Evolutionary conservation across 37 sponge, comb jelly and placozoan genomes (phyloP).

Genomic region (Eunapius fragilis): DNA sequence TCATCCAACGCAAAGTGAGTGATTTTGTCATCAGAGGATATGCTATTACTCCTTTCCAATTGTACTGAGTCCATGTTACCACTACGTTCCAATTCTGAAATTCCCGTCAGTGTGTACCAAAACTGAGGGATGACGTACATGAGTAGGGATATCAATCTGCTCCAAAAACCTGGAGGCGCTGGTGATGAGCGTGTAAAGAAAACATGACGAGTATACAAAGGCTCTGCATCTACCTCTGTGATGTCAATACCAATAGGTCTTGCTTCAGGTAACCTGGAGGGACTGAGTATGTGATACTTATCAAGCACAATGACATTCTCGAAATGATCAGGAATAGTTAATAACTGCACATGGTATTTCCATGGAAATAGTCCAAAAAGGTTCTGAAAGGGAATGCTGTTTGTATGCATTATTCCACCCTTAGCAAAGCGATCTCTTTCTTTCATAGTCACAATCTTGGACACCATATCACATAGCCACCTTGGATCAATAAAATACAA

Average conservation of each 20-base stretch:
- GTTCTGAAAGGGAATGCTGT: constrained; percentile 14
- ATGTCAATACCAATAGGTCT: constrained; percentile 26
- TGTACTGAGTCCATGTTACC: no score
- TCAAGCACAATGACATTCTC: constrained; percentile 86
- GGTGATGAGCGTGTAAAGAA: constrained; percentile 30
- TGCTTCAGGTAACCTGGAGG: constrained; percentile 75
- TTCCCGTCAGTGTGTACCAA: constrained; percentile 36
- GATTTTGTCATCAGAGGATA: no score
- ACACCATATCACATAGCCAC: constrained; percentile 61
- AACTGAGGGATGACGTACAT: constrained; percentile 65
- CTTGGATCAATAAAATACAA: constrained; percentile 73
- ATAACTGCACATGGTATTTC: constrained; percentile 31
- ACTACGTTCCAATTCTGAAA: not conserved
- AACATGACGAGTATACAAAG: constrained; percentile 46
- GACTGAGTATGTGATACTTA: constrained; percentile 74
- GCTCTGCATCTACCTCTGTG: not conserved
- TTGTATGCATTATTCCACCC: constrained; percentile 20
- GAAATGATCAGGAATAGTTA: constrained; percentile 83
- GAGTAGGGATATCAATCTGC: constrained; percentile 76
- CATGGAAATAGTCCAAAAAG: constrained; percentile 43
- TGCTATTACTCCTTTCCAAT: no score
- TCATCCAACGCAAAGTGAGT: not conserved
- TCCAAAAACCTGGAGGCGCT: constrained; percentile 89
- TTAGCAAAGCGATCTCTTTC: constrained; percentile 28
- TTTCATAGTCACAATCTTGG: constrained; percentile 36